phyloP scores from a whole-genome alignment of 2,113 vertebrate genomes.

The Malurus melanocephalus region DNA sequence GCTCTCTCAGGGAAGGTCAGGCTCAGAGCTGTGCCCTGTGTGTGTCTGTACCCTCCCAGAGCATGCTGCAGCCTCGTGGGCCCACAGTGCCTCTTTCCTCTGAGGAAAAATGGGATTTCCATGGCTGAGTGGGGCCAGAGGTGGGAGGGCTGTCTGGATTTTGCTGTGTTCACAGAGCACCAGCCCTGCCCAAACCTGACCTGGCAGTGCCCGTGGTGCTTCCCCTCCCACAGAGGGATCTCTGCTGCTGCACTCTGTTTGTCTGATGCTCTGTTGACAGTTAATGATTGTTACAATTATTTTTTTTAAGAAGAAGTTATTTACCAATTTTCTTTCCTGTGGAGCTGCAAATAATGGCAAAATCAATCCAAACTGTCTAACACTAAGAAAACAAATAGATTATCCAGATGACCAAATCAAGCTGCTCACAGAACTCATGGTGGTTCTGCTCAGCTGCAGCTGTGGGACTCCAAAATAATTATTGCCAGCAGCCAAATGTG shows the following conservation, averaged over 20 bases:
- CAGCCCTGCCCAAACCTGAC: neutral
- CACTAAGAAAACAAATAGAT: constrained; percentile 29
- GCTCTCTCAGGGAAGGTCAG: neutral
- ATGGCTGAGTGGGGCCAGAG: neutral
- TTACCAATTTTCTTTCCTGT: neutral
- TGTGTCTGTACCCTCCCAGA: neutral
- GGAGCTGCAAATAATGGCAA: constrained; percentile 20
- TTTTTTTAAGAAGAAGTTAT: neutral
- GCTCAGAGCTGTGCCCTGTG: neutral
- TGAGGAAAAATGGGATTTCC: neutral
- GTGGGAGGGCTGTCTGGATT: neutral
- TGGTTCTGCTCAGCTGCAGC: neutral
- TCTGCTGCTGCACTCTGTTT: neutral
- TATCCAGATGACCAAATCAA: constrained; percentile 13
- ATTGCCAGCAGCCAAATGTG: neutral
- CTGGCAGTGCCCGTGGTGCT: neutral
- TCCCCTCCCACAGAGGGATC: neutral
- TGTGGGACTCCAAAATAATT: neutral
- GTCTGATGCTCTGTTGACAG: neutral
- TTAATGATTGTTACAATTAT: neutral
- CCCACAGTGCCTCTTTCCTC: neutral
- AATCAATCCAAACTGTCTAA: constrained; percentile 33
- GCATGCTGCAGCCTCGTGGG: neutral
- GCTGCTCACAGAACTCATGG: neutral
- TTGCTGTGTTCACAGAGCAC: neutral